phyloP scores from a whole-genome alignment of 2,113 vertebrate species.

The Eulemur rufifrons region DNA sequence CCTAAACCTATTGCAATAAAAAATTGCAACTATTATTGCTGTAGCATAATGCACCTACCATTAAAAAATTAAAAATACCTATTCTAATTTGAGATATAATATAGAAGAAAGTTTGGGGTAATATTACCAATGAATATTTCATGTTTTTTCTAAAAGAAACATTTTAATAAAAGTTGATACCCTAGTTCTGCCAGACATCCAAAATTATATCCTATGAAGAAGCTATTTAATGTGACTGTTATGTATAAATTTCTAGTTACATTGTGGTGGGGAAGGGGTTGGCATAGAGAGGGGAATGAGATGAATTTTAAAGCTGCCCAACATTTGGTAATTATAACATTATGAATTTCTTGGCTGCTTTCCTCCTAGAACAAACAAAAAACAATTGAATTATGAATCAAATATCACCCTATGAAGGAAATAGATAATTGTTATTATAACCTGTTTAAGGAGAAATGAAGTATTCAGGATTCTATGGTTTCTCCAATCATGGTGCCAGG shows the following conservation, averaged over 20 bases:
- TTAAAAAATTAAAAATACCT: conserved; percentile 34
- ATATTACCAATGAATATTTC: conserved; percentile 68
- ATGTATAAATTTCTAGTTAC: neutral
- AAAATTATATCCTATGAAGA: conserved; percentile 46
- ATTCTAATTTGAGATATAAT: conserved; percentile 57
- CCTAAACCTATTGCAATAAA: too few species aligned
- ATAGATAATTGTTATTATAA: neutral
- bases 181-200: conserved; percentile 38
- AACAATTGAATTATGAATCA: neutral
- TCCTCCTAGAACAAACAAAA: neutral
- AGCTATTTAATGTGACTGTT: neutral
- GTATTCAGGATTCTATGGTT: neutral
- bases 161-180: conserved; percentile 68
- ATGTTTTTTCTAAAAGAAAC: conserved; percentile 56
- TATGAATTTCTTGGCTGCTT: neutral
- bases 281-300: neutral
- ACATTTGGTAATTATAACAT: neutral
- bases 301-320: neutral
- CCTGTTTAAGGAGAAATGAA: neutral
- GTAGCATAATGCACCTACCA: neutral
- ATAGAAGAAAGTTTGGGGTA: conserved; percentile 52
- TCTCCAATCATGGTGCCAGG: neutral
- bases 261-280: neutral
- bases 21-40: neutral
- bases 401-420: neutral